These are phyloP conservation scores for Diachasmimorpha longicaudata DNA, from an alignment of 1,140 invertebrate genomes.

Conservation along the genomic window DNA sequence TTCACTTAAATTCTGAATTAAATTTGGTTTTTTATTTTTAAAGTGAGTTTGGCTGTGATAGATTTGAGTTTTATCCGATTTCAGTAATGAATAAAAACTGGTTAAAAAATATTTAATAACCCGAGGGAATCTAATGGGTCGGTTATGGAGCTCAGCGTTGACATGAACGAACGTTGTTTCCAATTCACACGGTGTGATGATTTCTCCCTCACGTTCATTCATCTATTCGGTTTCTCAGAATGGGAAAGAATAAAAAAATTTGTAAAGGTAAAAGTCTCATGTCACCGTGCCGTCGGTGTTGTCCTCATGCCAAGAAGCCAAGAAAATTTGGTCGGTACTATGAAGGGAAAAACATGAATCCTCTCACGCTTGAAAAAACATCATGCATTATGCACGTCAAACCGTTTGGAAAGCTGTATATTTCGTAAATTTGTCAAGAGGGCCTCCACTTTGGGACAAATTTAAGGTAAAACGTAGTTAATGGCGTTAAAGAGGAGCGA, in stretches of 20 bases:
- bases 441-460: conserved; percentile 50
- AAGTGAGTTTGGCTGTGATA: neutral
- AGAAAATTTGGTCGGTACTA: neutral
- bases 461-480: conserved; percentile 61
- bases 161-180: neutral
- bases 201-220: neutral
- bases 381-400: conserved; percentile 30
- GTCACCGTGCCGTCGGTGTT: neutral
- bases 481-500: conserved; percentile 52
- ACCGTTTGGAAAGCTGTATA: conserved; percentile 39
- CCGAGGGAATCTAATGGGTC: neutral
- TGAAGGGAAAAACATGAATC: conserved; percentile 12
- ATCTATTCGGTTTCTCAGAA: neutral
- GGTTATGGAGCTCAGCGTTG: neutral
- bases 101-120: neutral
- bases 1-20: neutral
- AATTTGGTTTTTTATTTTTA: neutral
- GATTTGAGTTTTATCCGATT: neutral
- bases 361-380: conserved; percentile 17
- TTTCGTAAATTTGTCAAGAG: conserved; percentile 59
- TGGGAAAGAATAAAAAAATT: neutral
- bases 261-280: neutral
- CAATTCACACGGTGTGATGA: neutral
- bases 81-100: neutral
- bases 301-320: conserved; percentile 17